Evolutionary conservation across 2,113 vertebrate species (phyloP), one percentile per base, ranked within the genome.

Genomic region (Cyphomyrus plagiostoma): DNA sequence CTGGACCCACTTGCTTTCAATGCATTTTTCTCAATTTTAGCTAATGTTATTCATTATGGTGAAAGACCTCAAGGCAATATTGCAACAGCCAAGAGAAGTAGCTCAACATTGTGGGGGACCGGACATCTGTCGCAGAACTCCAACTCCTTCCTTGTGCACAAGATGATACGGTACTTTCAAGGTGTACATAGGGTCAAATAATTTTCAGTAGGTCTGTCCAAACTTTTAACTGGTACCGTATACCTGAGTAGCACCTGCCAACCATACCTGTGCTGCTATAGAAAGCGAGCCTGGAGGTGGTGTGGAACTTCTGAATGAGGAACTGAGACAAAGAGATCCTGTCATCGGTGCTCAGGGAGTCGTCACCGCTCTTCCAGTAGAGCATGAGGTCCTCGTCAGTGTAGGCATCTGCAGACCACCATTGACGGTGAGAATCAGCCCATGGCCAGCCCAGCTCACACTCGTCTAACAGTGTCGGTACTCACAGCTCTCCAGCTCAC

Each of bases 311-410:
- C 94, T 99, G 98, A 91, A 99, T 99, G 92, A 98, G 96, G 94
- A 99, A 99, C 94, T 98, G 98, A 92, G 98, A 99, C 85, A 99
- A 94, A 62, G 98, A 97, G 91, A 99, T 97, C 93, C 96, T 97
- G 91, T 98, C 97, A 2, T 98, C 98, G 0, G 97, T 98, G 94
- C 97, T 98, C 91, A 99, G 95, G 46, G 98, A 98, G 80, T 98
- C 97, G 0, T 98, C 97, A 0, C 97, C 98, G 39, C 97, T 98
- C 93, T 98, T 98, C 98, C 98, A 99, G 11, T 99, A 98, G 2
- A 99, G 94, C 98, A 99, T 99, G 90, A 99, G 94, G 91, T 99
- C 98, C 94, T 99, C 98, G 91, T 99, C 98, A 11, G 98, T 99
- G 91, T 99, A 99, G 21, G 98, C 98, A 93, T 99, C 98, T 99